A percentile compares a stretch with the other conserved stretches of the same genome.
Evolutionary conservation across 2,797 vertebrate species (phyloP).

Genomic region (Alosa sapidissima): DNA sequence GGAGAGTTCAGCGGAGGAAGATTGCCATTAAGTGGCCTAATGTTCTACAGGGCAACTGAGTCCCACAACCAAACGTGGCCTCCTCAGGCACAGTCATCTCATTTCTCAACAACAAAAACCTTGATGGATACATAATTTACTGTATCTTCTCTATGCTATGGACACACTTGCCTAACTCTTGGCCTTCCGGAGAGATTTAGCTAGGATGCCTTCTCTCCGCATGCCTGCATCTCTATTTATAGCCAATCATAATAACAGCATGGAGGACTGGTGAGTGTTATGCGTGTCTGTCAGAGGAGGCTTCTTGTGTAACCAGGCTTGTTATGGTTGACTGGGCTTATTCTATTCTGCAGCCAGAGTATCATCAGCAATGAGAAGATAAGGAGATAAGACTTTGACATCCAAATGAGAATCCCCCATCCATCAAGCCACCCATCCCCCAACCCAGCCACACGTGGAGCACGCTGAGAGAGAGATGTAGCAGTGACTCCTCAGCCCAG

Average conservation of each 20-base stretch:
- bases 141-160: neutral
- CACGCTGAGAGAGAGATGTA: neutral
- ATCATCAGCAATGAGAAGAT: neutral
- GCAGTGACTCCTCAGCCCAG: neutral
- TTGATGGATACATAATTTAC: conserved; percentile 9
- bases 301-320: conserved; percentile 20
- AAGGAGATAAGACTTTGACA: neutral
- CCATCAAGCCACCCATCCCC: neutral
- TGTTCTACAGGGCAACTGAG: neutral
- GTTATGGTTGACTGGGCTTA: conserved; percentile 12
- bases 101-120: neutral
- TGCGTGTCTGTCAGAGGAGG: conserved; percentile 13
- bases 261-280: conserved; percentile 2
- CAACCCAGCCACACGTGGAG: neutral
- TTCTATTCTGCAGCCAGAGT: neutral
- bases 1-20: conserved; percentile 20
- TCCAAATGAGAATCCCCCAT: neutral
- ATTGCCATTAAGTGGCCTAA: conserved; percentile 17
- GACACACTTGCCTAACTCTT: neutral
- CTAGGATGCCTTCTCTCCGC: neutral
- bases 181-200: conserved; percentile 14
- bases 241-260: conserved; percentile 16
- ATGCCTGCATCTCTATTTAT: conserved; percentile 13
- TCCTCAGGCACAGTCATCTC: conserved; percentile 27
- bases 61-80: conserved; percentile 20